These are phyloP conservation scores for Malurus melanocephalus DNA, from an alignment of 2,113 vertebrate genomes.

Conservation along the genomic window DNA sequence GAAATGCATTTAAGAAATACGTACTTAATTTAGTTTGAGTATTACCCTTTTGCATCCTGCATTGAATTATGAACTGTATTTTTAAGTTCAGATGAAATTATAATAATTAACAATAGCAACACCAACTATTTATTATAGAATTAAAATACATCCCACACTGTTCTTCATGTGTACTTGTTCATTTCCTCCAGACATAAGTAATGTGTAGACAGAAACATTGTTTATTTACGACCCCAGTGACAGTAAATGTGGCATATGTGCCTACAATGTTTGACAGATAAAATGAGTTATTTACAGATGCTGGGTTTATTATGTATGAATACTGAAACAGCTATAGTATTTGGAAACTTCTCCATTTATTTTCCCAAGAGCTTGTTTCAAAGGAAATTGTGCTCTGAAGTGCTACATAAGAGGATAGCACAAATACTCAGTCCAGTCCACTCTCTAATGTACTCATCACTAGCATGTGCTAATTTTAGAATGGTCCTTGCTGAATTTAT, in stretches of 20 bases:
- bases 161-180: conserved; percentile 23
- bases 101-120: conserved; percentile 34
- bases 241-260: conserved; percentile 43
- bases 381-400: conserved; percentile 3
- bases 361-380: conserved; percentile 19
- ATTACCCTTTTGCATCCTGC: background rate
- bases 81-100: background rate
- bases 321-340: conserved; percentile 3
- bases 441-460: background rate
- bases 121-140: background rate
- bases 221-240: conserved; percentile 54
- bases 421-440: background rate
- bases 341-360: conserved; percentile 24
- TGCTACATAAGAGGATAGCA: background rate
- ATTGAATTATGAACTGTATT: background rate
- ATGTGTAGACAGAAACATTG: conserved; percentile 45
- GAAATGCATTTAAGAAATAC: background rate
- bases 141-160: conserved; percentile 7
- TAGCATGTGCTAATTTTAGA: background rate
- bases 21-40: background rate
- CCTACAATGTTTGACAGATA: conserved; percentile 46
- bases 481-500: background rate
- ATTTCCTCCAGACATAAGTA: conserved; percentile 40
- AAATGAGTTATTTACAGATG: conserved; percentile 65
- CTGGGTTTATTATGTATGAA: conserved; percentile 54